Evolutionary conservation across 2,888 invertebrate species (phyloP), one percentile per base, ranked within the genome.

Genomic region (Microchrysa polita): DNA sequence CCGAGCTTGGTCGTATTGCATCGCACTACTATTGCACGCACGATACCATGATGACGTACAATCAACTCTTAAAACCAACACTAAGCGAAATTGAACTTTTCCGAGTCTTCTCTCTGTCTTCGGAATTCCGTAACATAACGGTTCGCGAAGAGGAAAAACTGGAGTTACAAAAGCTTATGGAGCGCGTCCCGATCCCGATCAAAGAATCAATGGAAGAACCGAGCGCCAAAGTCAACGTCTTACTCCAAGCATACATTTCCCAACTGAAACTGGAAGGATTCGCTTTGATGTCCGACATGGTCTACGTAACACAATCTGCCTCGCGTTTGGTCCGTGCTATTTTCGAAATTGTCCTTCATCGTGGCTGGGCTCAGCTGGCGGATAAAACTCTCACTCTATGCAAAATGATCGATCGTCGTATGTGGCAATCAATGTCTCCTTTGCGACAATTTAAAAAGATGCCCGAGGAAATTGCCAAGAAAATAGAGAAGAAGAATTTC

Each of bases 371-470:
- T 0, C 97, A 98, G 80, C 83, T 99, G 71, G 96, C 97, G 0
- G 98, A 98, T 82, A 99, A 98, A 83, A 93, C 97, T 0, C 85
- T 99, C 18, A 92, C 96, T 0, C 88, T 99, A 5, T 98, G 98
- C 86, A 99, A 99, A 86, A 99, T 99, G 98, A 96, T 99, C 75
- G 97, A 98, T 83, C 90, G 96, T 0, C 88, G 98, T 42, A 98
- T 98, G 97, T 99, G 99, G 99, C 98, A 98, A 84, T 97, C 97
- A 0, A 97, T 99, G 97, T 97, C 97, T 1, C 99, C 99, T 1
- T 86, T 99, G 14, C 81, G 99, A 14, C 99, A 99, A 83, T 99
- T 99, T 82, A 90, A 94, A 77, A 98, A 97, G 83, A 97, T 98
- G 90, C 98, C 96, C 0, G 97, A 96, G 81, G 98, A 98, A 87